Base-by-base conservation (phyloP, 2,797 vertebrate genomes). In the Chanos chanos region DNA sequence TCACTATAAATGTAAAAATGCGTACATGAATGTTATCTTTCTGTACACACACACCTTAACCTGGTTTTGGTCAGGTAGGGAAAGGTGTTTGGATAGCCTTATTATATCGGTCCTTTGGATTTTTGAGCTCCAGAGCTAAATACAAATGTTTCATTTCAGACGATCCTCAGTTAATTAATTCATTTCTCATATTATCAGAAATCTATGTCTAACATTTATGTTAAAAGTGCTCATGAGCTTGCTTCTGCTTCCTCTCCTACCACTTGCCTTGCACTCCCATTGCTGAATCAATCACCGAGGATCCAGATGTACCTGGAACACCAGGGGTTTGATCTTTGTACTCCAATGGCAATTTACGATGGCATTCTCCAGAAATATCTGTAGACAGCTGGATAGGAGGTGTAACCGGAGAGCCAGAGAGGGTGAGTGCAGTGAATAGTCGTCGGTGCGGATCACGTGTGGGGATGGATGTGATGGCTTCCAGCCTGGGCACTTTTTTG, bases 331-430 rank as follows among this genome's bases (percentile, higher is more conserved):
- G 15, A 51, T 82, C 71, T 81, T 76, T 75, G 67, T 68, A 70
- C 64, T 71, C 56, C 70, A 68, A 66, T 75, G 73, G 44, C 54
- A 71, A 69, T 76, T 76, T 59, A 64, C 68, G 70, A 71, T 70
- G 64, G 77, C 75, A 39, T 68, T 70, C 59, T 79, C 71, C 64
- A 57, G 65, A 77, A 85, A 80, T 82, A 73, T 70, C 56, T 13
- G 13, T 15, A 61, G 78, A 67, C 76, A 80, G 71, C 81, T 84
- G 77, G 62, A 64, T 7, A 30, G 37, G 48, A 9, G n/a, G 19
- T 39, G 66, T 76, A 77, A 78, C 71, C 12, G 28, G 66, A 74
- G 72, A 74, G 5, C 41, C 69, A 53, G 49, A 37, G 24, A 66
- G 56, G 37, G 63, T 13, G 34, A 45, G 24, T 31, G 33, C 43